Base-by-base conservation (phyloP, 2,797 vertebrate species). In the Acanthornis magna region DNA sequence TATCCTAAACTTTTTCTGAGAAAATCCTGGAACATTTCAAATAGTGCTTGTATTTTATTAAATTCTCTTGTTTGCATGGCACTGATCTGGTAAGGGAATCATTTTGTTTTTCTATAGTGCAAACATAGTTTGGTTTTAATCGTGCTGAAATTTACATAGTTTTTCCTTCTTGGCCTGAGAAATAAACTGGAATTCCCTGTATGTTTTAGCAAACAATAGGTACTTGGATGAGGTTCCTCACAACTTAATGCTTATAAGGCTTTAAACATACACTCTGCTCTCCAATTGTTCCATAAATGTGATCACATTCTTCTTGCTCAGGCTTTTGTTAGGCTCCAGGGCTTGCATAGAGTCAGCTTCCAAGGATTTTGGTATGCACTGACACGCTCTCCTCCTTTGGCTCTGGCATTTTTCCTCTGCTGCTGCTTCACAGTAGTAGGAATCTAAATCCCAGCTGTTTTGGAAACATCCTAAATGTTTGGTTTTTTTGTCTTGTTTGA, bases 381-480 rank as follows among this genome's bases (percentile, higher is more conserved):
- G 22, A 55, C 61, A 63, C 0, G 3, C 42, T 77, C 85, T 61
- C 27, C 22, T 94, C 54, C 73, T 74, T 63, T 63, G 40, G 13
- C 57, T 85, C 40, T 84, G 58, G 50, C 50, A 14, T 75, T 86
- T 91, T 95, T 86, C 32, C 19, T 60, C 58, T 93, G 40, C 66
- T 93, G 61, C 51, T 86, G 23, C 54, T 78, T 91, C 29, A 34
- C 42, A 73, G 48, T 76, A 85, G 79, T 62, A 66, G 51, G 27
- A 94, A 65, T 72, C 58, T 82, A 89, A 84, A 87, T 92, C 55
- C 51, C 43, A 72, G 20, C n/a, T 93, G 71, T 82, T 94, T 85
- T 78, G 57, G 80, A 91, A 94, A 57, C 26, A 67, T 81, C 29
- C 54, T 74, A 54, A 82, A 53, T 94, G 42, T 80, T 63, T 93